phyloP scores from a whole-genome alignment of 2,113 vertebrate genomes.

The Cepphus grylle region DNA sequence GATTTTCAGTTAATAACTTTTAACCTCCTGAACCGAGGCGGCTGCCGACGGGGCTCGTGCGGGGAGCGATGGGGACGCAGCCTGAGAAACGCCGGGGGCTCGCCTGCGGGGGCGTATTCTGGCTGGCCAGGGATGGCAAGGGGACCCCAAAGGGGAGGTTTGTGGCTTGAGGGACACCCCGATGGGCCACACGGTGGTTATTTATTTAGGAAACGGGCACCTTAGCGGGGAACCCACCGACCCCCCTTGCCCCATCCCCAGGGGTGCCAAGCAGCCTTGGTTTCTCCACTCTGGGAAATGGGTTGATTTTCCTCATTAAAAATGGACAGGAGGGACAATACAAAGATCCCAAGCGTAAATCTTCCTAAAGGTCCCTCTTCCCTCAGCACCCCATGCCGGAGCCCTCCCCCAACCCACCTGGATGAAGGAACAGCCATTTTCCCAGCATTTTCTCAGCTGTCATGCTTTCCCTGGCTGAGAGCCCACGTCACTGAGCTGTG shows the following conservation, averaged over 20 bases:
- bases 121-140: neutral
- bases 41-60: neutral
- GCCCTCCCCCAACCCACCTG: neutral
- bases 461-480: neutral
- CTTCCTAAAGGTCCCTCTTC: neutral
- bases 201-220: neutral
- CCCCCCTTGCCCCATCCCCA: no score
- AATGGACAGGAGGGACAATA: neutral
- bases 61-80: neutral
- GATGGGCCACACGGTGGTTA: accelerated
- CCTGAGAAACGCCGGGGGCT: accelerated
- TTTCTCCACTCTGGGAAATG: neutral
- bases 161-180: neutral
- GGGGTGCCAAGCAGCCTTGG: neutral
- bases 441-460: neutral
- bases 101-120: accelerated
- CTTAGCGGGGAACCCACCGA: neutral
- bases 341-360: accelerated
- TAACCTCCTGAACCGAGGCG: neutral
- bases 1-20: constrained; percentile 57
- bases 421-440: neutral
- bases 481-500: neutral
- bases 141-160: neutral
- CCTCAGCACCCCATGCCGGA: neutral
- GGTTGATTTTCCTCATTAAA: neutral